Percentiles rank a stretch among this genome's conserved stretches.
Conservation (phyloP, 2,797 vertebrate species). For the Erithacus rubecula region DNA sequence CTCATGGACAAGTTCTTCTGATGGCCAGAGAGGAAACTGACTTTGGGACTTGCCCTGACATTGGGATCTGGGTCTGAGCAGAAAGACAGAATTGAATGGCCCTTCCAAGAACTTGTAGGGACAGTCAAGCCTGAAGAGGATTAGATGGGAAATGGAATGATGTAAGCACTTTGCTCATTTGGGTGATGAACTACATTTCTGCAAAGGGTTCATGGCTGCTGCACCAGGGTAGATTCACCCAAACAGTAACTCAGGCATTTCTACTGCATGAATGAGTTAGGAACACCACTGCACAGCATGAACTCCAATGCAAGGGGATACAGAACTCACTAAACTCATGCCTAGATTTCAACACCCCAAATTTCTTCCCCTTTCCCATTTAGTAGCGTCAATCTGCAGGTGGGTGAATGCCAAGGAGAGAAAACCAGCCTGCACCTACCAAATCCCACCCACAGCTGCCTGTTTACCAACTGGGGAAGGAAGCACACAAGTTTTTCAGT, state of each 20-base stretch:
- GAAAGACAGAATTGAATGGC: not conserved
- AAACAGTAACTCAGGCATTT: not conserved
- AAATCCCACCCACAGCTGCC: not conserved
- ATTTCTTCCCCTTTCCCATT: not conserved
- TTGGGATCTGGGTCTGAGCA: not conserved
- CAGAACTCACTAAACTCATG: not conserved
- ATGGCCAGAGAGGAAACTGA: not conserved
- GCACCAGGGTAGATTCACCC: not conserved
- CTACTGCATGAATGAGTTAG: not conserved
- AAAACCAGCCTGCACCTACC: not conserved
- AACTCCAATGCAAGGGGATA: not conserved
- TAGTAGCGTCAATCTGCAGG: not conserved
- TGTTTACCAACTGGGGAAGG: not conserved
- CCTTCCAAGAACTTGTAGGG: not conserved
- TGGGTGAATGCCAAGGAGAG: not conserved
- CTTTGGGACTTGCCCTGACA: not conserved
- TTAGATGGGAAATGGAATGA: not conserved
- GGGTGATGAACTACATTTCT: not conserved
- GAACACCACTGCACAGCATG: rapidly evolving
- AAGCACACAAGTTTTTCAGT: not conserved
- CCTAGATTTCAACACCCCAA: not conserved
- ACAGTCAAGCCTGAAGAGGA: not conserved
- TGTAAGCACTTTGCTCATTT: not conserved
- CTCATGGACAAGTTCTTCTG: not conserved
- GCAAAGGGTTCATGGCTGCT: not conserved